Base-by-base conservation (phyloP, 2,888 invertebrate species). In the Mythimna impura region DNA sequence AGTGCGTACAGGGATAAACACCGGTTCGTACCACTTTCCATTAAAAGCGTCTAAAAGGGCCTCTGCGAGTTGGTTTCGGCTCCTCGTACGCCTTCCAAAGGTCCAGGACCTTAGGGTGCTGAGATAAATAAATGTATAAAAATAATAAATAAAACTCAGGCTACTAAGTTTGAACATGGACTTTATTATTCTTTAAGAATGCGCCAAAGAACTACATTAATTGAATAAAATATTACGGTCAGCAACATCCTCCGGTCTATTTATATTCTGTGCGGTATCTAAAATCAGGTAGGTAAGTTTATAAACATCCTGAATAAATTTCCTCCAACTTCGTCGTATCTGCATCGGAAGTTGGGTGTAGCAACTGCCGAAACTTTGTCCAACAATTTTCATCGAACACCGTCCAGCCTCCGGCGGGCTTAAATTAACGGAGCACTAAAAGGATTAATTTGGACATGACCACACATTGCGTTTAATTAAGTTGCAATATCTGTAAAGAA, bases 261-360 rank as follows among this genome's bases (percentile, higher is more conserved):
- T 63, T 69, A 43, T 64, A 71, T 61, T 4, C 47, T 25, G 47
- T 12, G 30, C 50, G 43, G 25, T 57, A 43, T 61, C 58, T 54
- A 57, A 62, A 75, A 69, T 76, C 55, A 81, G 76, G 57, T 58
- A 40, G 65, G 25, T 25, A 69, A 81, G 62, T 81, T 63, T 50
- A 66, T 60, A 76, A 81, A 78, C 58, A 58, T 76, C 57, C 66
- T 66, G 81, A 78, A 78, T 78, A 76, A 69, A 81, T 78, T 69
- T 69, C 30, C 62, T 10, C 30, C 4, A 78, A 81, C 76, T 78
- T 81, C 3, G 22, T 36, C 81, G 20, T 58, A 54, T 54, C 62
- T 76, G 81, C 76, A 63, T 47, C 9, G 50, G 40, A 76, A 66
- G 74, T 73, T 80, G 5, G 47, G 17, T 22, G 73, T 62, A 57